phyloP scores from a whole-genome alignment of 92 coral and sea anemone species.

The Pocillopora grandis region DNA sequence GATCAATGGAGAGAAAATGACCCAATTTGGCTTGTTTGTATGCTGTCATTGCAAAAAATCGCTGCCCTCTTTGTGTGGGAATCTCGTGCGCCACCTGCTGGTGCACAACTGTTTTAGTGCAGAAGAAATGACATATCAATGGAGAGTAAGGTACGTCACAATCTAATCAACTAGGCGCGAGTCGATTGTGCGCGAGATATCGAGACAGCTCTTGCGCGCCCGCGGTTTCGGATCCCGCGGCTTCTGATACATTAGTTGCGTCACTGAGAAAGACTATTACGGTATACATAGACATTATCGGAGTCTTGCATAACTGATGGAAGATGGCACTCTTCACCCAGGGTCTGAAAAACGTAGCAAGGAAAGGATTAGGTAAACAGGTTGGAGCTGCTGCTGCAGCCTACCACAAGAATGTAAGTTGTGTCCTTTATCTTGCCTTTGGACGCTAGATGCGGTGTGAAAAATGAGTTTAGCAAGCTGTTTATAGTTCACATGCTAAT shows the following conservation, averaged over 20 bases:
- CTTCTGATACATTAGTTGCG: not conserved
- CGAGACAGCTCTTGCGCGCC: too few relatives aligned
- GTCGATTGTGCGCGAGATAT: too few relatives aligned
- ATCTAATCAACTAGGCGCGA: too few relatives aligned
- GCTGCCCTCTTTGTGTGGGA: too few relatives aligned
- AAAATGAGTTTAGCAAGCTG: not conserved
- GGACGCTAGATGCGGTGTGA: not conserved
- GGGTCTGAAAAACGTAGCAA: slow-evolving; percentile 29
- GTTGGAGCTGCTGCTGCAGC: slow-evolving; percentile 48
- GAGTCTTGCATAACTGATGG: not conserved
- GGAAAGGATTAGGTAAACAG: slow-evolving; percentile 38
- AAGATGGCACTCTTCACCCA: slow-evolving; percentile 33
- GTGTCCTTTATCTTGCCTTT: not conserved
- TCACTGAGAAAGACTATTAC: slow-evolving; percentile 21
- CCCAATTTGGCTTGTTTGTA: too few relatives aligned
- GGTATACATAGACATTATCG: not conserved
- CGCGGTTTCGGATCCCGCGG: not conserved
- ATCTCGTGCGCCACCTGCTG: too few relatives aligned
- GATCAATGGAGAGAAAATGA: too few relatives aligned
- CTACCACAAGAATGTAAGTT: slow-evolving; percentile 81
- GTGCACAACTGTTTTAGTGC: too few relatives aligned
- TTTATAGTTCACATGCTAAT: not conserved
- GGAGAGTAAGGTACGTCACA: too few relatives aligned
- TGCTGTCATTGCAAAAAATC: too few relatives aligned
- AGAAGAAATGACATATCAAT: too few relatives aligned